Base-by-base conservation (phyloP, 2,888 invertebrate genomes). In the Onchidella celtica region DNA sequence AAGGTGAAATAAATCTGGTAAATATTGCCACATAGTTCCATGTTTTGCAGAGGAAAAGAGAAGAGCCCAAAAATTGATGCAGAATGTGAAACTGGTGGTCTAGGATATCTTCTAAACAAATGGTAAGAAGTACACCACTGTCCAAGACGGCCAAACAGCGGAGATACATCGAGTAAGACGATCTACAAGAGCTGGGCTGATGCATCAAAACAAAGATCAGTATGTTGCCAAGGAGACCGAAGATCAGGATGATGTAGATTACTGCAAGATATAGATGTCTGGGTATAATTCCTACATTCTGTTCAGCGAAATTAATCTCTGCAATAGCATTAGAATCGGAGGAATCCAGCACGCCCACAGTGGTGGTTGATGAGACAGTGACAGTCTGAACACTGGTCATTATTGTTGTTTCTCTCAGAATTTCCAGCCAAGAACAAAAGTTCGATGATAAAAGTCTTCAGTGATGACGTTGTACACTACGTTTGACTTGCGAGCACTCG, bases 121-220 rank as follows among this genome's bases (percentile, higher is more conserved):
- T 32, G 3, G 2, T 3, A 27, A 47, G 21, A n/a, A 72, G 21
- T 11, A 47, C 21, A 47, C 40, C 27, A 11, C n/a, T 72, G 27
- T 72, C 72, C 11, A 9, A 24, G 11, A 72, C 72, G 9, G 72
- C 72, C 29, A 72, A 32, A 3, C 6, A 4, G 9, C 47, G 47
- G 2, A 72, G 55, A 34, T 72, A 72, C 9, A 72, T 55, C 6
- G 55, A 27, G 21, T 72, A 72, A 3, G 72, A 72, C 29, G 55
- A 4, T 14, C 27, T 21, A 3, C n/a, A 38, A 17, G 36, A 69
- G 2, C 36, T 21, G 2, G 29, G 3, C 2, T 38, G 36, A 21
- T 69, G 69, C 69, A 69, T 69, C 17, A 69, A 4, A 69, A 36
- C 21, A 34, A 69, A 17, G n/a, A 69, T 24, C 3, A 32, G 36